Evolutionary conservation across 2,797 vertebrate genomes (phyloP), one percentile per base, ranked within the genome.

Genomic region (Ctenopoma kingsleyae): DNA sequence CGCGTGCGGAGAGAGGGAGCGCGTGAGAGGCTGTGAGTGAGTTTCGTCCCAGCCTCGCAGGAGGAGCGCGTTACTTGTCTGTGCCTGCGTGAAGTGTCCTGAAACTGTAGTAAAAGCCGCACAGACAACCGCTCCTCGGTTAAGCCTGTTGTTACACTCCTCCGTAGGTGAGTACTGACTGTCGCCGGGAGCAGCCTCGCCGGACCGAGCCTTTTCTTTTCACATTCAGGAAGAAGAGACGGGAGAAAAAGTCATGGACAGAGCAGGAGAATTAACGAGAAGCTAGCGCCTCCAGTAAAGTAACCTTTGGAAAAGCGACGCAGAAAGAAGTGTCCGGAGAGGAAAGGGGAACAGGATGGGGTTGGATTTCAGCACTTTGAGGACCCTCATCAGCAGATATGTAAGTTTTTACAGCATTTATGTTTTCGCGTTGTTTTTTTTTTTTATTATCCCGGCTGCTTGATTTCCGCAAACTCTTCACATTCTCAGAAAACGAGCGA

Each of bases 321-420:
- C 69, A 32, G 71, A 62, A 36, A 59, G 69, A 56, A 69, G 69
- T 11, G 63, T 60, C 53, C 68, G 51, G 36, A 17, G 46, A 55
- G 63, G 74, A 15, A 59, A 35, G 43, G 38, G 63, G 47, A 68
- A 44, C 85, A 92, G 83, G 77, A 92, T 92, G 93, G 94, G 93
- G 92, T 96, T 98, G 96, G 96, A 97, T 87, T 94, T 96, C 93
- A 96, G 96, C 91, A 93, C 92, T 55, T 92, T 97, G 38, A 93
- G 96, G 92, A 96, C 90, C 83, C 95, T 98, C 83, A 96, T 99
- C 92, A 96, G 89, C 87, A 93, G 97, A 98, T 98, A 96, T 76
- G 98, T 99, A 85, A 97, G 97, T 97, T 90, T 43, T 52, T 25
- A 15, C 20, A 8, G 9, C 27, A 5, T 1, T 1, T 0, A 0